These are phyloP conservation scores for Callocephalon fimbriatum DNA, from an alignment of 2,113 vertebrate genomes.

Conservation along the genomic window DNA sequence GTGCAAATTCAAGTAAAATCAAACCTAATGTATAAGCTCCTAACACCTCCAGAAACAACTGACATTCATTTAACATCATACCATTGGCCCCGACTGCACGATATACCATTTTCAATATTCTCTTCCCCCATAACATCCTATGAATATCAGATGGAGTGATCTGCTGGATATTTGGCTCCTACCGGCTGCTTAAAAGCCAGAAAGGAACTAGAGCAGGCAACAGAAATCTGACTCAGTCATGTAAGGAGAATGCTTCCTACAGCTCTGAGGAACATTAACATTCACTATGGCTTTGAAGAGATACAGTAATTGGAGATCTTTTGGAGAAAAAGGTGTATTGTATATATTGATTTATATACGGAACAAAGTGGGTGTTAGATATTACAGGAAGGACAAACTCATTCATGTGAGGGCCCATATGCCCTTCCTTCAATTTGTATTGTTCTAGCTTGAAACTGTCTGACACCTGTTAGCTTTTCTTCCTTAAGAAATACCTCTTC, in stretches of 20 bases:
- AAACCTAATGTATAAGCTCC: neutral
- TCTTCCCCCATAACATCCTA: neutral
- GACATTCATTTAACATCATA: neutral
- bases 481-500: neutral
- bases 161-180: slow-evolving; percentile 39
- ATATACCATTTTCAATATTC: neutral
- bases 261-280: neutral
- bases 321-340: neutral
- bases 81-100: neutral
- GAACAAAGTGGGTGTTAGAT: neutral
- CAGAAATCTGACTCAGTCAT: slow-evolving; percentile 12
- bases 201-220: slow-evolving; percentile 32
- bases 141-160: slow-evolving; percentile 3
- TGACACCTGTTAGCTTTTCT: neutral
- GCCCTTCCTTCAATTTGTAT: neutral
- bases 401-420: neutral
- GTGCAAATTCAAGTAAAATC: neutral
- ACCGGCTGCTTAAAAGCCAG: neutral
- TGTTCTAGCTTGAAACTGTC: neutral
- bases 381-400: neutral
- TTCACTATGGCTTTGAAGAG: neutral
- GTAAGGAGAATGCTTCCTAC: neutral
- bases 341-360: neutral
- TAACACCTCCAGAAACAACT: neutral
- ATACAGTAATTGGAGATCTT: neutral